A percentile compares a stretch with the other conserved stretches of the same genome.
Conservation (phyloP, 1,140 invertebrate genomes). For the Drosophila biarmipes region DNA sequence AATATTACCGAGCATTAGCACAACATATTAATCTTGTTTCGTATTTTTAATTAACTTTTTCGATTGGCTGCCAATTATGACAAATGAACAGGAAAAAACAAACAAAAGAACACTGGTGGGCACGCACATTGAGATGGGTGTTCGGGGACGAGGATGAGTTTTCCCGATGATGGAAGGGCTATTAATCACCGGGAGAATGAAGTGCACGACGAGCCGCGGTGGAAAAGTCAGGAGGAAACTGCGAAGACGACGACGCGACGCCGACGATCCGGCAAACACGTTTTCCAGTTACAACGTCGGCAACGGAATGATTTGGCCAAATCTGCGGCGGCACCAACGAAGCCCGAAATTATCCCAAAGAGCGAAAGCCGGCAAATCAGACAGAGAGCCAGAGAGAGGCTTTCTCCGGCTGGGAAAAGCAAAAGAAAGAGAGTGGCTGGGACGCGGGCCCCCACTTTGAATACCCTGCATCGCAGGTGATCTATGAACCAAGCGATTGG, state of each 20-base stretch:
- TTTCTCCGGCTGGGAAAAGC: conserved; percentile 22
- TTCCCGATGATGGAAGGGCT: neutral
- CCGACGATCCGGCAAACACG: conserved; percentile 60
- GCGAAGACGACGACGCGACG: conserved; percentile 19
- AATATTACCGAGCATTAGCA: conserved; percentile 2
- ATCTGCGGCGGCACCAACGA: conserved; percentile 54
- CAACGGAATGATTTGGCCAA: conserved; percentile 76
- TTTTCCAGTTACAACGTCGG: conserved; percentile 69
- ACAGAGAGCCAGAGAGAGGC: conserved; percentile 28
- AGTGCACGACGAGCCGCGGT: conserved; percentile 12
- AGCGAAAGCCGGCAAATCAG: conserved; percentile 20
- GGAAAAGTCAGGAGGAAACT: conserved; percentile 12
- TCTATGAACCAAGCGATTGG: conserved; percentile 7
- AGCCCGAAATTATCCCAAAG: conserved; percentile 52
- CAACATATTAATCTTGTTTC: conserved; percentile 13
- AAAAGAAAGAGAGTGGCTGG: neutral
- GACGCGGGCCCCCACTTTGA: conserved; percentile 10
- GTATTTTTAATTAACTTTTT: conserved; percentile 18
- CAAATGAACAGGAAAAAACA: conserved; percentile 32
- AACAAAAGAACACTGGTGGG: conserved; percentile 23
- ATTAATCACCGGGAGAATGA: conserved; percentile 11
- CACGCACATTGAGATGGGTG: conserved; percentile 4
- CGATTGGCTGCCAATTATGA: conserved; percentile 15
- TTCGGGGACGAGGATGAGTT: neutral
- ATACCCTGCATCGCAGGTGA: conserved; percentile 9